Evolutionary conservation across 2,888 invertebrate species (phyloP), one percentile per base, ranked within the genome.

Genomic region (Agrochola lota): DNA sequence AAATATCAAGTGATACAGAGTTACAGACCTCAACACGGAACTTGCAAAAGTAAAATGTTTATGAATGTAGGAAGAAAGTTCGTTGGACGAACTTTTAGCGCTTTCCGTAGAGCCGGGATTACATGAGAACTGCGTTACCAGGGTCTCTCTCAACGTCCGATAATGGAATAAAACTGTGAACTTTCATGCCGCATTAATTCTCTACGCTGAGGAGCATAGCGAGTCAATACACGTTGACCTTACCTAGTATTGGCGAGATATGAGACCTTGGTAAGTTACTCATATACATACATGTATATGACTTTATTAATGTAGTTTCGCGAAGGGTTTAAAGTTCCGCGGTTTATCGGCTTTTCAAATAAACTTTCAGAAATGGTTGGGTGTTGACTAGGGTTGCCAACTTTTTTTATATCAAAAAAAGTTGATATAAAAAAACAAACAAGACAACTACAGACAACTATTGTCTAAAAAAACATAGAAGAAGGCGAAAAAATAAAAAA

Each of bases 71-170:
- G 90, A 92, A 92, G 91, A 92, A 95, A 95, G 91, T 95, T 91
- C 88, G 89, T 84, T 87, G 82, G 84, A 81, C 46, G 82, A 95
- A 95, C 92, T 94, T 95, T 94, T 92, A 93, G 93, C 92, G 93
- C 92, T 93, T 92, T 92, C 90, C 89, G 91, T 88, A 90, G 91
- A 91, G 91, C 91, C 60, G 88, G 94, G 95, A 95, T 96, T 95
- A 96, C 95, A 96, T 88, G 95, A 90, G 91, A 95, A 95, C 92
- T 92, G 95, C 94, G 94, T 95, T 95, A 96, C 95, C 93, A 94
- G 92, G 91, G 91, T 87, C 90, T 81, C 89, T 90, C 85, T 90
- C 87, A 83, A 81, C 83, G 83, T 77, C 89, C 92, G 92, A 92
- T 94, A 94, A 94, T 94, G 94, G 94, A 94, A 94, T 93, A 92